Evolutionary conservation across 2,888 invertebrate genomes (phyloP).

Genomic region (Rhagium mordax): DNA sequence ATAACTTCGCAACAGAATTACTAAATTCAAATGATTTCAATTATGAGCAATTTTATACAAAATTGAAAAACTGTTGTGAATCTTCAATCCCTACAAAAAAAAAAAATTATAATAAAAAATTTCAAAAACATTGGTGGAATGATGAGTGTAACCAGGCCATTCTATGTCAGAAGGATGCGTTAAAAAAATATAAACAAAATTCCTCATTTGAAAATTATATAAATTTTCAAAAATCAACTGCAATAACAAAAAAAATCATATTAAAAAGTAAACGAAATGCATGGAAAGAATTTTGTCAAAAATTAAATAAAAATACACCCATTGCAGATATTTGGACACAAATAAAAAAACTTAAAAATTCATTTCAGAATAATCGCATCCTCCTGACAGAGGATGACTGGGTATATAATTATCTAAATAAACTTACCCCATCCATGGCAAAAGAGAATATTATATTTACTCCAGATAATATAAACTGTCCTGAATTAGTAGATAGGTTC

Average conservation of each 20-base stretch:
- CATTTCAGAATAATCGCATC: background rate
- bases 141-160: background rate
- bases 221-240: conserved; percentile 10
- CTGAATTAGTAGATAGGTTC: background rate
- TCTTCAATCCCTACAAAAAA: conserved; percentile 12
- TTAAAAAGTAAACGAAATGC: conserved; percentile 5
- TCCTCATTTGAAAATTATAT: conserved; percentile 5
- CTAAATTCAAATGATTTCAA: background rate
- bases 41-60: background rate
- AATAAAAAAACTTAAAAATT: conserved; percentile 9
- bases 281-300: conserved; percentile 1
- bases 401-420: background rate
- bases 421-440: background rate
- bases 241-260: conserved; percentile 1
- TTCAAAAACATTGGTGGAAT: conserved; percentile 13
- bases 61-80: background rate
- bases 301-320: conserved; percentile 3
- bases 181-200: conserved; percentile 3
- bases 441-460: background rate
- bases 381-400: background rate
- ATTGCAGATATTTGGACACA: background rate
- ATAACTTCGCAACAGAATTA: background rate
- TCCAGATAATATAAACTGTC: background rate
- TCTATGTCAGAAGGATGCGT: conserved; percentile 1
- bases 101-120: background rate